phyloP scores from a whole-genome alignment of 2,888 invertebrate genomes.

The Apocheima hispidaria region DNA sequence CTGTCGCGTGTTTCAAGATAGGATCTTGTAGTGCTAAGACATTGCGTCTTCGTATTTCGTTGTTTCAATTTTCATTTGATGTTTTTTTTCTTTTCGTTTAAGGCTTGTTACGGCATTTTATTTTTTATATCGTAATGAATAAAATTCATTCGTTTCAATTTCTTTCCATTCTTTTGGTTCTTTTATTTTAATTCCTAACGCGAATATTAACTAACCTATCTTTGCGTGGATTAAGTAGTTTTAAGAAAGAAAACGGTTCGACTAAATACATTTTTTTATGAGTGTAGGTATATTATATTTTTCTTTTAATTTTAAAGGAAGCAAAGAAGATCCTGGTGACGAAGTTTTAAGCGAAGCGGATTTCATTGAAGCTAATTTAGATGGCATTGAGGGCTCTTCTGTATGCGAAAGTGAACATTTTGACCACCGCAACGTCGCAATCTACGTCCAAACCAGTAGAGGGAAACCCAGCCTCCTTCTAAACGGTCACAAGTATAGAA shows the following conservation, averaged over 20 bases:
- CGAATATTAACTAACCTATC: not conserved
- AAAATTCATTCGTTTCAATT: not conserved
- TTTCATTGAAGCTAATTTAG: conserved; percentile 41
- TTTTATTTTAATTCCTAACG: not conserved
- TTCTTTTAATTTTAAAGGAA: not conserved
- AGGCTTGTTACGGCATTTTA: not conserved
- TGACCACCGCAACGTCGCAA: conserved; percentile 48
- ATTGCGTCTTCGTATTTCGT: not conserved
- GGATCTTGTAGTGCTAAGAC: conserved; percentile 57
- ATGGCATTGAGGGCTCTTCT: conserved; percentile 35
- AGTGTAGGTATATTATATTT: not conserved
- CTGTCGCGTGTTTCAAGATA: conserved; percentile 67
- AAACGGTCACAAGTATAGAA: conserved; percentile 67
- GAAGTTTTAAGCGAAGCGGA: conserved; percentile 36
- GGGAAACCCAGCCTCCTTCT: conserved; percentile 68
- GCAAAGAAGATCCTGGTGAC: conserved; percentile 21
- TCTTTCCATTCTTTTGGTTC: not conserved
- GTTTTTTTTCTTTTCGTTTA: not conserved
- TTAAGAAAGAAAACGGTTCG: not conserved
- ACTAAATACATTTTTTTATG: not conserved
- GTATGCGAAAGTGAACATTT: conserved; percentile 25
- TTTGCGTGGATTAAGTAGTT: not conserved
- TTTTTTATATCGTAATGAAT: not conserved
- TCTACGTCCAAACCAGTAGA: conserved; percentile 62
- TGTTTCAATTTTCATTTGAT: not conserved